Base-by-base conservation (phyloP, 2,888 invertebrate species). In the Baccha elongata region DNA sequence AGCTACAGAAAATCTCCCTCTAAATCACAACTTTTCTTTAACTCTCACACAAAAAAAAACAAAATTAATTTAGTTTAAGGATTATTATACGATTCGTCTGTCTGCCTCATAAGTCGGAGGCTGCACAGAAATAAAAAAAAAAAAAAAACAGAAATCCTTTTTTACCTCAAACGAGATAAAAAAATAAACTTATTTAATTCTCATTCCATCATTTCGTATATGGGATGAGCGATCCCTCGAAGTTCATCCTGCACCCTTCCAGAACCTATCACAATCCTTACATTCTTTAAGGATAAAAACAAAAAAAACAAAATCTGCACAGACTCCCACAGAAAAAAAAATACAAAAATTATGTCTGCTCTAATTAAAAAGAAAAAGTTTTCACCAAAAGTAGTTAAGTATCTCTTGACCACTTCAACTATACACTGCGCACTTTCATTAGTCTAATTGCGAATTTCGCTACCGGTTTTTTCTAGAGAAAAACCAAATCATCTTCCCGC, bases 351-450 rank as follows among this genome's bases (percentile, higher is more conserved):
- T 46, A 40, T 62, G 73, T 62, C 17, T 23, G 37, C 62, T 40
- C 62, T 68, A 55, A 62, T 80, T 68, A 80, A 68, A 67, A 73
- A 55, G 55, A 53, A 62, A 74, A 80, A 74, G 46, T 68, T 68
- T 26, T 4, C 48, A 32, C 40, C 46, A 74, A 74, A 55, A 68
- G 53, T 62, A 62, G 74, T 74, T 74, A 68, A 80, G 68, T 68
- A 68, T 79, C 68, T 62, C 26, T 62, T 79, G 74, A 74, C 74
- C 79, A 79, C 79, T 79, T 69, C 21, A 69, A 53, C 53, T 62
- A 46, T 76, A 62, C 29, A 58, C 69, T 46, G 62, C 44, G 50
- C 48, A 68, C 68, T 60, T 78, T 78, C 58, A 78, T 78, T 78
- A 73, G 58, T 67, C 50, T 78, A 78, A 78, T 78, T 78, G 65